Evolutionary conservation across 2,888 invertebrate species (phyloP), one percentile per base, ranked within the genome.

Genomic region (Philopedon plagiatum): DNA sequence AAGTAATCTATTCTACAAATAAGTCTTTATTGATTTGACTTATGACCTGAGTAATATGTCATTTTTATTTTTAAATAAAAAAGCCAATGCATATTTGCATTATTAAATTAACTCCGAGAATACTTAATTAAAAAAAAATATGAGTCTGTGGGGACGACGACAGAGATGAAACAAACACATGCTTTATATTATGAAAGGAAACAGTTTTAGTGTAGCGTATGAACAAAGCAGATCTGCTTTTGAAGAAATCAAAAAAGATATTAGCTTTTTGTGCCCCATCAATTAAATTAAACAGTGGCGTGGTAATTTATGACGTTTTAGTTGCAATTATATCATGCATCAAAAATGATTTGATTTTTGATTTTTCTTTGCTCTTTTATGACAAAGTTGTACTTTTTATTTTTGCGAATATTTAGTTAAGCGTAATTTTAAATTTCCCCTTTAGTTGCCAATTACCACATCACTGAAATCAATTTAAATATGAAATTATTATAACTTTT

Each of bases 161-260:
- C 32, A 26, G 60, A 37, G 66, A 71, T 67, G 57, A 77, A 77
- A 79, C 76, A 81, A n/a, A 80, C 79, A 80, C 75, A 77, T 75
- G 79, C 78, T 77, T 80, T 80, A 78, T 80, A 77, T 79, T 78
- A 75, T 66, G 75, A 78, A 77, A 80, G 79, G 80, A 80, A 79
- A 75, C 71, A 49, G 23, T 21, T 49, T 71, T 58, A 69, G 61
- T 65, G 65, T 69, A 21, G 51, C 69, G 54, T 73, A 69, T 39
- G 60, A 65, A 46, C 58, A 41, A 68, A 73, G 68, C 73, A 73
- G 73, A 73, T 60, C 44, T 49, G 51, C 34, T 37, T 66, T 60
- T 46, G 34, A 58, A 18, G 8, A 15, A 39, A 5, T 58, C 37
- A 49, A 67, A 67, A 66, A 66, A 58, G 61, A 32, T 29, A 39